Conservation (phyloP, 2,113 vertebrate species). For the Paramisgurnus dabryanus region DNA sequence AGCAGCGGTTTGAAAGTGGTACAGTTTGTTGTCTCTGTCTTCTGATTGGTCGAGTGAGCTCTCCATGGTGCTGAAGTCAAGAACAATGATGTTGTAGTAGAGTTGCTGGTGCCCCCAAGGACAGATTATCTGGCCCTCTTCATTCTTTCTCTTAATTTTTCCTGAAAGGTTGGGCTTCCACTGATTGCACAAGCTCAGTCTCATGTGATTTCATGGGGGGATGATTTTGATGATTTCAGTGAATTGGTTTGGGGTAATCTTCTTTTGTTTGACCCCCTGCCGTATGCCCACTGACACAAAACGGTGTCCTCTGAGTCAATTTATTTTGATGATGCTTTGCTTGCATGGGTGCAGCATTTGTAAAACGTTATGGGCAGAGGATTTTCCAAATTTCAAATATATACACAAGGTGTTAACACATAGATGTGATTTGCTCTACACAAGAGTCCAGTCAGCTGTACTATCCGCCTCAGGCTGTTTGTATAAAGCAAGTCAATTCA, state of each 20-base stretch:
- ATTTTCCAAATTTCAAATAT: too few species aligned
- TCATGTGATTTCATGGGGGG: conserved; percentile 46
- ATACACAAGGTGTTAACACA: background rate
- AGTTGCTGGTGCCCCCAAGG: conserved; percentile 35
- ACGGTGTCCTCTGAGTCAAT: conserved; percentile 1
- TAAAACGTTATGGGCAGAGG: background rate
- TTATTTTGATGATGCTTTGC: conserved; percentile 24
- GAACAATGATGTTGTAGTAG: conserved; percentile 27
- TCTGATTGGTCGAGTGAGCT: conserved; percentile 19
- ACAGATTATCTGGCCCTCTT: conserved; percentile 28
- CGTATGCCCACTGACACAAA: conserved; percentile 26
- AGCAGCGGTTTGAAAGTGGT: background rate
- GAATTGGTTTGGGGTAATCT: conserved; percentile 54
- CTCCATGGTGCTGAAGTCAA: conserved; percentile 40
- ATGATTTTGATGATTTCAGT: conserved; percentile 46
- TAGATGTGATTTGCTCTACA: conserved; percentile 2
- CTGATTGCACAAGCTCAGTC: background rate
- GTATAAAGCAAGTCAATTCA: conserved; percentile 50
- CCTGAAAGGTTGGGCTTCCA: conserved; percentile 40
- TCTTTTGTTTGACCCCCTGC: conserved; percentile 48
- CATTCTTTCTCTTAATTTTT: conserved; percentile 41
- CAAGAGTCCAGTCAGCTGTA: background rate
- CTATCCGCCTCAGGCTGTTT: conserved; percentile 40
- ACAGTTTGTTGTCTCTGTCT: background rate
- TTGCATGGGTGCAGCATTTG: background rate